phyloP scores from a whole-genome alignment of 2,113 vertebrate genomes.

The Ptilonorhynchus violaceus region DNA sequence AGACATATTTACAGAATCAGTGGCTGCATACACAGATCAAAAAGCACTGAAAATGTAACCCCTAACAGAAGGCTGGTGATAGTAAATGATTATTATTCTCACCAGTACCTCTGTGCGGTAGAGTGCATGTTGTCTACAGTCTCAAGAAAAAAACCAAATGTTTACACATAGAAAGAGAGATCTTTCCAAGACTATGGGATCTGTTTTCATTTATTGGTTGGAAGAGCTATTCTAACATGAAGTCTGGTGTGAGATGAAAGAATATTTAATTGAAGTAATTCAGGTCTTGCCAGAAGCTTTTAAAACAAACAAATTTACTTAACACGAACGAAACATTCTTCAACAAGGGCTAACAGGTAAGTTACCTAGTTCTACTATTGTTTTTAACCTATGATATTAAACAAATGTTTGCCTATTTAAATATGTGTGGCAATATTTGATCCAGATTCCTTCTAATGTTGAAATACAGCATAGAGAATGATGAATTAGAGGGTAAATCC shows the following conservation, averaged over 20 bases:
- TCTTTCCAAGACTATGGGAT: neutral
- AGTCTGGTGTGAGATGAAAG: neutral
- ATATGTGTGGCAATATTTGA: neutral
- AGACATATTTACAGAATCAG: neutral
- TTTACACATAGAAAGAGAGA: neutral
- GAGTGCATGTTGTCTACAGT: neutral
- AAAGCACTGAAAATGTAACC: neutral
- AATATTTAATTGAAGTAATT: neutral
- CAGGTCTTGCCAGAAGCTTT: neutral
- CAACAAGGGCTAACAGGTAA: neutral
- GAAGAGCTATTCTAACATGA: neutral
- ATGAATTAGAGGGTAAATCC: neutral
- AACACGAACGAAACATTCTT: neutral
- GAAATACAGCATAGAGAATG: neutral
- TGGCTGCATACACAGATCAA: neutral
- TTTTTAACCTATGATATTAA: neutral
- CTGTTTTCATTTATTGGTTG: neutral
- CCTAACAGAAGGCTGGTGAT: neutral
- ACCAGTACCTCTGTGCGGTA: neutral
- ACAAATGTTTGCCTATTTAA: neutral
- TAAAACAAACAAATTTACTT: neutral
- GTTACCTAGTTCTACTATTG: neutral
- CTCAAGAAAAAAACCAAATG: neutral
- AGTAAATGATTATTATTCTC: neutral
- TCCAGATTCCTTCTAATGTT: neutral